These are phyloP conservation scores for Cassiopea xamachana DNA, from an alignment of 30 jellyfish, hydroid and myxozoan species.

Conservation along the genomic window DNA sequence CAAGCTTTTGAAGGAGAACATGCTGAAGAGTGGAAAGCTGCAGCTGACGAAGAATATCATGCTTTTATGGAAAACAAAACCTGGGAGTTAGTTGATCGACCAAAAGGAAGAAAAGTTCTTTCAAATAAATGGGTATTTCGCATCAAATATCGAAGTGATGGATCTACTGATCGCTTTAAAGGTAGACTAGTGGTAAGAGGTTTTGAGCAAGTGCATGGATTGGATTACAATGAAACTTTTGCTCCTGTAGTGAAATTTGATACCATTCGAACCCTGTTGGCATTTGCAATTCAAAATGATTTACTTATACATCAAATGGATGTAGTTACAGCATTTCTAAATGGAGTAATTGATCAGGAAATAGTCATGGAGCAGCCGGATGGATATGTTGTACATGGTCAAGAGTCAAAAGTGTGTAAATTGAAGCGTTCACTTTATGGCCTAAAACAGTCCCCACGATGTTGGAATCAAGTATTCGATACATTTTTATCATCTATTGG, in stretches of 20 bases:
- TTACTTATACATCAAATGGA: constrained; percentile 36
- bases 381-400: background rate
- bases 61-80: constrained; percentile 26
- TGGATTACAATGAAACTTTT: too few species aligned
- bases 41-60: constrained; percentile 26
- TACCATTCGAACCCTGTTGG: constrained; percentile 8
- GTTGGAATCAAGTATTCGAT: constrained; percentile 29
- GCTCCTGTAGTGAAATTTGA: constrained; percentile 41
- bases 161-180: constrained; percentile 34
- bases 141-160: constrained; percentile 39
- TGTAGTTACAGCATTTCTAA: constrained; percentile 25
- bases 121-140: constrained; percentile 66
- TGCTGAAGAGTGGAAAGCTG: constrained; percentile 43
- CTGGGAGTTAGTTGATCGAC: constrained; percentile 48
- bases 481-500: background rate
- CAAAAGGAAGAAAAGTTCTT: constrained; percentile 24
- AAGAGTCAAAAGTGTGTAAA: constrained; percentile 8
- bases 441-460: constrained; percentile 57
- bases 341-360: constrained; percentile 57
- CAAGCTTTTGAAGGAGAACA: background rate
- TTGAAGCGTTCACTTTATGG: constrained; percentile 31
- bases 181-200: constrained; percentile 71
- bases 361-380: constrained; percentile 33
- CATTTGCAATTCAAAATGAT: constrained; percentile 49
- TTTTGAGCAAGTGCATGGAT: constrained; percentile 29